phyloP scores from a whole-genome alignment of 2,888 invertebrate species.

The Morpho helenor region DNA sequence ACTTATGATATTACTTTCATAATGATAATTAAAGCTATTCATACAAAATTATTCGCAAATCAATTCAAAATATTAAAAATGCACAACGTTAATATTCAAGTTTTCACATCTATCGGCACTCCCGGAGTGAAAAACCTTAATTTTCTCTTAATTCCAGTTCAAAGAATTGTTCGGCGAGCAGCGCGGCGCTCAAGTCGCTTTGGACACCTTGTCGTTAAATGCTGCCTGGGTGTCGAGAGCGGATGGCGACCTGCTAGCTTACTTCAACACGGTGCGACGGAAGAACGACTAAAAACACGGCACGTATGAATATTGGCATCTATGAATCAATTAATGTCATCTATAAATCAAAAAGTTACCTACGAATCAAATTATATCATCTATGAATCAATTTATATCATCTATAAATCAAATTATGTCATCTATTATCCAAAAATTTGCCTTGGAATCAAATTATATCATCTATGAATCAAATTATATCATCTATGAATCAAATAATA shows the following conservation, averaged over 20 bases:
- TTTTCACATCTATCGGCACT: no score
- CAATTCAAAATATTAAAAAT: no score
- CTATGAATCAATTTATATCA: not conserved
- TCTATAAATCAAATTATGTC: not conserved
- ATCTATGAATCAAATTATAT: no score
- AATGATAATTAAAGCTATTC: no score
- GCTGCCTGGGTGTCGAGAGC: slow-evolving; percentile 87
- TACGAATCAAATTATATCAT: not conserved
- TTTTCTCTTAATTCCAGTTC: slow-evolving; percentile 61
- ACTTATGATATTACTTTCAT: no score
- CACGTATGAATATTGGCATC: not conserved
- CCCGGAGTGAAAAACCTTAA: no score
- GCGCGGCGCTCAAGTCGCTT: slow-evolving; percentile 83
- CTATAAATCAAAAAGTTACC: no score
- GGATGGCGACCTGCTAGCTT: slow-evolving; percentile 67
- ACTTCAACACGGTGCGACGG: slow-evolving; percentile 43
- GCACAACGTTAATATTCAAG: no score
- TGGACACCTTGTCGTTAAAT: slow-evolving; percentile 90
- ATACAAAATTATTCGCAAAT: no score
- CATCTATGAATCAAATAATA: no score
- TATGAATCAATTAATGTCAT: not conserved
- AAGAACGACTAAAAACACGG: not conserved
- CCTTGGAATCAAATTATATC: not conserved
- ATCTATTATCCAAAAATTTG: no score
- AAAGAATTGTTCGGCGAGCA: slow-evolving; percentile 79